Evolutionary conservation across 2,888 invertebrate species (phyloP).

Genomic region (Philhelius pedissequus): DNA sequence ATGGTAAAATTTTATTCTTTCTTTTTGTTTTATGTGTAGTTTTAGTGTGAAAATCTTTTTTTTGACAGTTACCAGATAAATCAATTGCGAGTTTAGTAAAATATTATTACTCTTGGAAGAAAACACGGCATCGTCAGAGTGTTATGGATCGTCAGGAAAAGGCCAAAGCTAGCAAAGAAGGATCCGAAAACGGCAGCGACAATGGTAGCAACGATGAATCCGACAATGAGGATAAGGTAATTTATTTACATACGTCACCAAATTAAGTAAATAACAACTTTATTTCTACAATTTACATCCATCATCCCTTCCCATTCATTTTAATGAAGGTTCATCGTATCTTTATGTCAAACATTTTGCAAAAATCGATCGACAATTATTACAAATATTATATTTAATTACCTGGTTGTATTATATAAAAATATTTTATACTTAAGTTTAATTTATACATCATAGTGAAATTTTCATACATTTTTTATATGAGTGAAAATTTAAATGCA

Average conservation of each 20-base stretch:
- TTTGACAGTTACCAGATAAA: conserved; percentile 95
- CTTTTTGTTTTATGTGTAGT: not conserved
- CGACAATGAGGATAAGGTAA: conserved; percentile 93
- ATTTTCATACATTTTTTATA: too few species aligned
- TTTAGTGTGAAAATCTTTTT: not conserved
- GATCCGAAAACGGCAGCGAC: conserved; percentile 90
- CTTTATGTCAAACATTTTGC: not conserved
- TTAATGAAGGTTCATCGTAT: conserved; percentile 33
- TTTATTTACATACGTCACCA: not conserved
- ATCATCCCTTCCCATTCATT: conserved; percentile 36
- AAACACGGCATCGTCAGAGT: conserved; percentile 93
- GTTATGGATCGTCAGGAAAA: conserved; percentile 93
- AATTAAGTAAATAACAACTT: not conserved
- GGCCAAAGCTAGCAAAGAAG: conserved; percentile 80
- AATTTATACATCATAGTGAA: too few species aligned
- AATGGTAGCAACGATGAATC: conserved; percentile 91
- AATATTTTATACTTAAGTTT: too few species aligned
- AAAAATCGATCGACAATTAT: conserved; percentile 3
- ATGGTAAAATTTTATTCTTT: conserved; percentile 84
- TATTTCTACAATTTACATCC: not conserved
- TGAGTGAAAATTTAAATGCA: too few species aligned
- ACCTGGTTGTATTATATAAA: too few species aligned
- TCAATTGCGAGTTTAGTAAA: conserved; percentile 97
- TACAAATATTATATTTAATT: not conserved
- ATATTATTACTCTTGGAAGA: conserved; percentile 99